Conservation (phyloP, 2,797 vertebrate genomes). For the Girardinus metallicus region DNA sequence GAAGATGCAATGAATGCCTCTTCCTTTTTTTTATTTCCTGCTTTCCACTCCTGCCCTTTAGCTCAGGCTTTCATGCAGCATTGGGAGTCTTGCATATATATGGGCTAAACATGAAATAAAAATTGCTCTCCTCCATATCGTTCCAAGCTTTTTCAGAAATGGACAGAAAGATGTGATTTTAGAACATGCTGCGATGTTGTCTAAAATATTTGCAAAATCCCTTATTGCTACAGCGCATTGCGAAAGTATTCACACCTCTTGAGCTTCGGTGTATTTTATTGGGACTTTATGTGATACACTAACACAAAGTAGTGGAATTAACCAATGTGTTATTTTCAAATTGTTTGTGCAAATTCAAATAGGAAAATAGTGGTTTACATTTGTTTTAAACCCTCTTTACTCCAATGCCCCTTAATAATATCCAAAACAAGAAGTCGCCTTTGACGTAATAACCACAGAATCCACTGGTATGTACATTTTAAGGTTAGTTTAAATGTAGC, state of each 20-base stretch:
- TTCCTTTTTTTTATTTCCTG: constrained; percentile 18
- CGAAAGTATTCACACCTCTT: not conserved
- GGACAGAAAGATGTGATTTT: not conserved
- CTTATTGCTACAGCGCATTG: not conserved
- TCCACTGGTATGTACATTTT: not conserved
- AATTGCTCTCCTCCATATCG: not conserved
- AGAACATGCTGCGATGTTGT: not conserved
- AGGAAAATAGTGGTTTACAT: too few relatives aligned
- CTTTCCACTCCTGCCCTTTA: constrained; percentile 7
- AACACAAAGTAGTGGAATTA: not conserved
- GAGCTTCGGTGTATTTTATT: not conserved
- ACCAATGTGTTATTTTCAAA: not conserved
- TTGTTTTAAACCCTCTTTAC: too few relatives aligned
- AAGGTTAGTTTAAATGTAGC: not conserved
- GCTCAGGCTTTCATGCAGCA: constrained; percentile 16
- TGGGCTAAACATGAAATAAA: not conserved
- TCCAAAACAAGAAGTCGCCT: too few relatives aligned
- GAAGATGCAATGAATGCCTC: constrained; percentile 56
- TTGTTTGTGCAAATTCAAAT: not conserved
- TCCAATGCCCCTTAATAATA: too few relatives aligned
- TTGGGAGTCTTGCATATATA: constrained; percentile 17
- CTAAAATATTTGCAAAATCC: not conserved
- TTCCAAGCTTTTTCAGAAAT: not conserved
- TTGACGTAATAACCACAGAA: not conserved
- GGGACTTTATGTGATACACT: not conserved